Conservation (phyloP, 1,140 invertebrate species). For the Aphis gossypii region DNA sequence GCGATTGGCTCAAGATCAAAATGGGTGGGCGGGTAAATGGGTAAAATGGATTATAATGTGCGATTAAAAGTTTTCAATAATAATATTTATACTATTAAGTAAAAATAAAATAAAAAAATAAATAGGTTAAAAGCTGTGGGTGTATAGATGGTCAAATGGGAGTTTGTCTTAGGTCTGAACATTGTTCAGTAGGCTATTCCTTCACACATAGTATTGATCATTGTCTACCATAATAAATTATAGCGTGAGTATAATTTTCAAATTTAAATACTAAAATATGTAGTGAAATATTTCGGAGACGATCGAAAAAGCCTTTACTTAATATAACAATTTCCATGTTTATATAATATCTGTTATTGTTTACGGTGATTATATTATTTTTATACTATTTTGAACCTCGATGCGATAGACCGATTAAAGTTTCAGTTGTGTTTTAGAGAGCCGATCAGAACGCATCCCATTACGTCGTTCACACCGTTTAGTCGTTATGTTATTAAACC, state of each 20-base stretch:
- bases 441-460: not conserved
- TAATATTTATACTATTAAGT: no score
- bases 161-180: no score
- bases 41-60: no score
- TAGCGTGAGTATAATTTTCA: not conserved
- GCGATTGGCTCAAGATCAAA: no score
- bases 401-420: not conserved
- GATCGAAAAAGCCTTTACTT: not conserved
- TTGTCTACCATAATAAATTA: not conserved
- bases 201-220: not conserved
- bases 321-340: not conserved
- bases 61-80: no score
- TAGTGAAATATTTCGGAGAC: not conserved
- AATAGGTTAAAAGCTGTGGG: no score
- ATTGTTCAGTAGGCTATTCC: no score
- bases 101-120: no score
- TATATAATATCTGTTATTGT: not conserved
- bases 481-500: not conserved
- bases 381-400: not conserved
- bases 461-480: not conserved
- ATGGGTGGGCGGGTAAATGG: no score
- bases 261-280: not conserved
- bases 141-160: no score
- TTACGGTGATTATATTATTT: constrained; percentile 2
- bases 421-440: not conserved